Conservation (phyloP, 2,797 vertebrate genomes). For the Sarcoramphus papa region DNA sequence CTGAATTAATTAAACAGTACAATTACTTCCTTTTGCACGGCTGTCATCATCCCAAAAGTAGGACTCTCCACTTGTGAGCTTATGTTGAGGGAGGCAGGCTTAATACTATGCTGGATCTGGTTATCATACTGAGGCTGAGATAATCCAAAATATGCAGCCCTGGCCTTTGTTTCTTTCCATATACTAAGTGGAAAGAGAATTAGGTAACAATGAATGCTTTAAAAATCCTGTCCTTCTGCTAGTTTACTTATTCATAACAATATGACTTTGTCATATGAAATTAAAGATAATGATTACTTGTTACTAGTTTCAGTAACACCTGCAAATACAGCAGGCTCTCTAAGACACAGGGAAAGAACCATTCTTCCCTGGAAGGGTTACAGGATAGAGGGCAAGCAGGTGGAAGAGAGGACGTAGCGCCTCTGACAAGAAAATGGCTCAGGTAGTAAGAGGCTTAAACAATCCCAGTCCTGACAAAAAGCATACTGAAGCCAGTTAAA, state of each 20-base stretch:
- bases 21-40: not conserved
- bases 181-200: not conserved
- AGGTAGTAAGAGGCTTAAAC: not conserved
- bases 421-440: not conserved
- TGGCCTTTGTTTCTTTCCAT: not conserved
- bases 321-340: not conserved
- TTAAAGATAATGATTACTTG: not conserved
- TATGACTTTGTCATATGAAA: not conserved
- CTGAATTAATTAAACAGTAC: not conserved
- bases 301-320: not conserved
- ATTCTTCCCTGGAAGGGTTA: not conserved
- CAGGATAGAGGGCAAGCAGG: not conserved
- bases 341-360: not conserved
- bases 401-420: not conserved
- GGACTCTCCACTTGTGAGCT: not conserved
- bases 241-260: not conserved
- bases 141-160: not conserved
- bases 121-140: not conserved
- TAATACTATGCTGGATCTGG: not conserved
- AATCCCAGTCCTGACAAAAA: not conserved
- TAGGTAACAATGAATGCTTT: not conserved
- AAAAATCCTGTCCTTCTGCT: not conserved
- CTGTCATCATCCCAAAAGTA: not conserved
- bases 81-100: not conserved
- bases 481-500: not conserved